phyloP scores from a whole-genome alignment of 1,140 invertebrate genomes.

The Bombus superbus region DNA sequence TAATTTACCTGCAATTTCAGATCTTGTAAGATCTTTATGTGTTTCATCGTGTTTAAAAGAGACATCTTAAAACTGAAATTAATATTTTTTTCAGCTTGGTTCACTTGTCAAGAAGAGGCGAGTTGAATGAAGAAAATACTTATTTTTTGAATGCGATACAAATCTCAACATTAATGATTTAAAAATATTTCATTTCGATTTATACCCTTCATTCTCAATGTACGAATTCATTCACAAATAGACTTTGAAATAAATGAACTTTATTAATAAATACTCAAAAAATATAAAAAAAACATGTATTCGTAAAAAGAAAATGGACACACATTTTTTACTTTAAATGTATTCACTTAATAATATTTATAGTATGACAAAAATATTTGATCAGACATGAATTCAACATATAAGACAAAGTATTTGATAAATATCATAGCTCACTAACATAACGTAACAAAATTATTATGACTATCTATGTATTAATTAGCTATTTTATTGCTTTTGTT shows the following conservation, averaged over 20 bases:
- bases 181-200: conserved; percentile 19
- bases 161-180: conserved; percentile 1
- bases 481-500: neutral
- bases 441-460: conserved; percentile 4
- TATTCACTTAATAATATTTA: neutral
- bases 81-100: conserved; percentile 83
- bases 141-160: neutral
- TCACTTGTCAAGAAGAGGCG: conserved; percentile 88
- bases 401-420: neutral
- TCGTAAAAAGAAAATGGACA: neutral
- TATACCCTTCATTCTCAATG: conserved; percentile 8
- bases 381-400: neutral
- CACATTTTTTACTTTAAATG: neutral
- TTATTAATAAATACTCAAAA: conserved; percentile 25
- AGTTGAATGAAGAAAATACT: conserved; percentile 82
- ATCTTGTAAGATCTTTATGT: conserved; percentile 84
- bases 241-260: conserved; percentile 35
- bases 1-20: conserved; percentile 89
- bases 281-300: neutral
- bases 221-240: conserved; percentile 33
- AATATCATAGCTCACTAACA: neutral
- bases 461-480: neutral
- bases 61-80: neutral
- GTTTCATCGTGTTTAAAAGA: neutral
- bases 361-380: neutral